A percentile compares a stretch with the other conserved stretches of the same genome.
phyloP scores from a whole-genome alignment of 2,888 invertebrate genomes.

The Gordius sp. region DNA sequence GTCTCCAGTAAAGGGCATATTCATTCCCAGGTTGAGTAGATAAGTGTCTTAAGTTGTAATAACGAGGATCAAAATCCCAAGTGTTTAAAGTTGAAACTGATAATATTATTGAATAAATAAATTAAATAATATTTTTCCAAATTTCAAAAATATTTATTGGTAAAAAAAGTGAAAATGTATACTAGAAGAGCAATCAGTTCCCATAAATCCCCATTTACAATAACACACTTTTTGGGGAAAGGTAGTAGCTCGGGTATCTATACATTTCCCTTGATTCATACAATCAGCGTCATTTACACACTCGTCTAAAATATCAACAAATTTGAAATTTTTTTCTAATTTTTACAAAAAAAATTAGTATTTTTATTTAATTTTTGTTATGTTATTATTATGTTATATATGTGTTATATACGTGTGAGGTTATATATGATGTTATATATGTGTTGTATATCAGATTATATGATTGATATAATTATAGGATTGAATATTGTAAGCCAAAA shows the following conservation, averaged over 20 bases:
- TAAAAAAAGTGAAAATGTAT: conserved; percentile 18
- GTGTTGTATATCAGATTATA: too few relatives aligned
- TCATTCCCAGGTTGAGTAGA: conserved; percentile 28
- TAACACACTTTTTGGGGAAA: conserved; percentile 59
- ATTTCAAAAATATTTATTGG: not conserved
- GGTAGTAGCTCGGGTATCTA: conserved; percentile 50
- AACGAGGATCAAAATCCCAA: not conserved
- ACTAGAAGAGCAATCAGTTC: conserved; percentile 55
- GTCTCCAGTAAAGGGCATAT: conserved; percentile 52
- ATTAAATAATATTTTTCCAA: not conserved
- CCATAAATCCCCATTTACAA: conserved; percentile 64
- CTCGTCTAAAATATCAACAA: conserved; percentile 38
- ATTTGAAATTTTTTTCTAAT: too few relatives aligned
- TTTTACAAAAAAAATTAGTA: too few relatives aligned
- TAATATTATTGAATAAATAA: not conserved
- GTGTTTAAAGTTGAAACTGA: not conserved
- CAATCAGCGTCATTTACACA: conserved; percentile 60
- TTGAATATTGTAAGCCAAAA: too few relatives aligned
- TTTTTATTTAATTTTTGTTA: too few relatives aligned
- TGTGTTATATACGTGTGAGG: too few relatives aligned
- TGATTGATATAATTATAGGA: too few relatives aligned
- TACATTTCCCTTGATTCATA: conserved; percentile 50
- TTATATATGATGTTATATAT: too few relatives aligned
- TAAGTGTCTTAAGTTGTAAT: not conserved
- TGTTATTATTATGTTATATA: too few relatives aligned